Evolutionary conservation across 2,113 vertebrate genomes (phyloP), one percentile per base, ranked within the genome.

Genomic region (Rostratula benghalensis): DNA sequence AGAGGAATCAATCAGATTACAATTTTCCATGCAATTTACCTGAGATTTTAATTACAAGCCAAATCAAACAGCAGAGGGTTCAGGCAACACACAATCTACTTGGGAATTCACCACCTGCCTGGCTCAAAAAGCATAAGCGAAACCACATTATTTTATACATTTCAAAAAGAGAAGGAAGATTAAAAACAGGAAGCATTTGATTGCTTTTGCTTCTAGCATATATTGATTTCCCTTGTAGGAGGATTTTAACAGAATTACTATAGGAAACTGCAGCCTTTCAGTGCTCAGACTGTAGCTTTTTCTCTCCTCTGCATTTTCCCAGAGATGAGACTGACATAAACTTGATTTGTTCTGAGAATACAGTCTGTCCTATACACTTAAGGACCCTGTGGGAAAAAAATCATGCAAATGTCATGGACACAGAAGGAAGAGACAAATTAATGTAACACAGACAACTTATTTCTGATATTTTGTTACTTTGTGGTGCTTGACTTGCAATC

Each of bases 51-150:
- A 87, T 78, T 84, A 78, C 39, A 35, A 85, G 53, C 11, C 43
- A 89, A 87, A 93, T 46, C 53, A 91, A 89, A 85, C 31, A 70
- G 45, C 37, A 83, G 67, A 90, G 31, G 9, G 28, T 39, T 85
- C 74, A 73, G 81, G 67, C 87, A 94, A 77, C 70, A 91, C 82
- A 57, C 16, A 94, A 69, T 64, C 51, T 39, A 41, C 69, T 82
- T 39, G n/a, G 41, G 87, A 93, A 93, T 79, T 87, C 84, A 87
- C 57, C 54, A 87, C 61, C 53, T 89, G 93, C 67, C 89, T 60
- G 45, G 65, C 43, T 91, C 61, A 76, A 76, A 93, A 95, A 70
- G n/a, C 43, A 19, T 24, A 78, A 41, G 73, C 4, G 11, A 89
- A 95, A 27, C 45, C 87, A 83, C 78, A 76, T 23, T 46, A 43